These are phyloP conservation scores for Elysia chlorotica DNA, from an alignment of 1,140 invertebrate species.

Conservation along the genomic window DNA sequence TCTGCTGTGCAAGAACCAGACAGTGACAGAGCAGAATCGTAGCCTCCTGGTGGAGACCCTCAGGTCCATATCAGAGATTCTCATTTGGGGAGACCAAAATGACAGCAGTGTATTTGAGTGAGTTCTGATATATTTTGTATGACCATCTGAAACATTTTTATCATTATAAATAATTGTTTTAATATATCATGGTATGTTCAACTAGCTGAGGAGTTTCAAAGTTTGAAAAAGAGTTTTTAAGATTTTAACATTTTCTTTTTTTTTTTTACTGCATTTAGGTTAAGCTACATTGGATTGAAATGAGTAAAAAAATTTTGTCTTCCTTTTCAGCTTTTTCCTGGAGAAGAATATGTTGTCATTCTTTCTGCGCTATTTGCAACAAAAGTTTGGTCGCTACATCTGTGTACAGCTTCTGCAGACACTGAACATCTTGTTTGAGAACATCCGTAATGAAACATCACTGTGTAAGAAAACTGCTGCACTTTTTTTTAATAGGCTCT, in stretches of 20 bases:
- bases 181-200: no score
- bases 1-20: constrained; percentile 94
- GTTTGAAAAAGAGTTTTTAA: no score
- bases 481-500: no score
- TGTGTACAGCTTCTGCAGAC: constrained; percentile 98
- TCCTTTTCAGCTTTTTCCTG: constrained; percentile 87
- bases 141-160: no score
- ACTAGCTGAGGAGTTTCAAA: no score
- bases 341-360: constrained; percentile 99
- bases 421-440: constrained; percentile 98
- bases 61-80: constrained; percentile 95
- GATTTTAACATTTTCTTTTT: no score
- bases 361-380: constrained; percentile 95
- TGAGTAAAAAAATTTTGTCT: no score
- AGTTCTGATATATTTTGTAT: no score
- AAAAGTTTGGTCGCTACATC: constrained; percentile 95
- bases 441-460: constrained; percentile 97
- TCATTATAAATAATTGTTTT: no score
- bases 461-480: constrained; percentile 79
- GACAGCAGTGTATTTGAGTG: constrained; percentile 99
- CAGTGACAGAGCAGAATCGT: constrained; percentile 92
- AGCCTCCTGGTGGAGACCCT: constrained; percentile 95
- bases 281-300: no score
- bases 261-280: no score
- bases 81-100: constrained; percentile 99